Percentiles rank a stretch among this genome's conserved stretches.
Conservation (phyloP, 2,113 vertebrate species). For the Lepisosteus osseus region DNA sequence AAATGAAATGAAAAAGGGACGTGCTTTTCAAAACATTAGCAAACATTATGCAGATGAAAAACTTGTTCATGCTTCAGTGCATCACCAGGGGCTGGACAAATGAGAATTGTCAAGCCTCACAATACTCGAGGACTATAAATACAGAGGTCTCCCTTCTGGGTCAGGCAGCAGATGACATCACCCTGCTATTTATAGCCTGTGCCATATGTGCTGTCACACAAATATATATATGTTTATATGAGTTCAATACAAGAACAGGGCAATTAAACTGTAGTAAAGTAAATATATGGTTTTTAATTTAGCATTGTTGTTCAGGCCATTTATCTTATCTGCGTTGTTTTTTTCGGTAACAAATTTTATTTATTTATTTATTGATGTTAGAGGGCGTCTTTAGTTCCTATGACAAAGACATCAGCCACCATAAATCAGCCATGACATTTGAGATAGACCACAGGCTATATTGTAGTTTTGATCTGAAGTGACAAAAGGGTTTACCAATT, state of each 20-base stretch:
- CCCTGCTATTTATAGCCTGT: not conserved
- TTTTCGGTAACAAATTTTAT: too few relatives aligned
- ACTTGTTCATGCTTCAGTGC: not conserved
- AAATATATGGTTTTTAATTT: not conserved
- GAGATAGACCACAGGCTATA: slow-evolving; percentile 27
- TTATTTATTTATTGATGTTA: not conserved
- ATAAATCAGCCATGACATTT: slow-evolving; percentile 29
- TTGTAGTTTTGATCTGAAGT: slow-evolving; percentile 32
- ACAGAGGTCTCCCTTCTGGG: not conserved
- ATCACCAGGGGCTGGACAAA: slow-evolving; percentile 1
- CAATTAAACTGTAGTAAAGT: too few relatives aligned
- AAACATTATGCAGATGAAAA: not conserved
- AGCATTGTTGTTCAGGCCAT: not conserved
- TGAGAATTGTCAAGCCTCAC: not conserved
- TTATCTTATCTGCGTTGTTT: not conserved
- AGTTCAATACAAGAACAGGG: too few relatives aligned
- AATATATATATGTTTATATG: too few relatives aligned
- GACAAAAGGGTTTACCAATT: slow-evolving; percentile 36
- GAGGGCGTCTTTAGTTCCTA: not conserved
- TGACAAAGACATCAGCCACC: not conserved
- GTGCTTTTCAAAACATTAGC: not conserved
- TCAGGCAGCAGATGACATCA: slow-evolving; percentile 2
- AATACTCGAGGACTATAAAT: slow-evolving; percentile 13
- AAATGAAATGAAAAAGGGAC: too few relatives aligned
- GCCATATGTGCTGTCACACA: not conserved